Conservation (phyloP, 2,113 vertebrate genomes). For the human (Homo sapiens) region GRCh38 chr18:43259501-43260000, state of each 20-base stretch:
- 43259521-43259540: background rate
- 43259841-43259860: background rate
- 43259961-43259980: background rate
- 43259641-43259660: background rate
- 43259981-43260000: background rate
- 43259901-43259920: background rate
- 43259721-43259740: background rate
- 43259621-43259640: background rate
- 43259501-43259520: background rate
- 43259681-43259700: background rate
- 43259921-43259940: background rate
- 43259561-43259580: background rate
- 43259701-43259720: background rate
- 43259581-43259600: background rate
- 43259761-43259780: background rate
- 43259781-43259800: background rate
- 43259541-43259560: background rate
- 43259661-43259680: background rate
- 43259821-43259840: background rate
- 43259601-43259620: background rate
- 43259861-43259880: background rate
- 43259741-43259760: background rate
- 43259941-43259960: background rate
- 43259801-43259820: background rate
- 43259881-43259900: background rate